Evolutionary conservation across 2,113 vertebrate genomes (phyloP).

Genomic region (Anarrhichthys ocellatus): DNA sequence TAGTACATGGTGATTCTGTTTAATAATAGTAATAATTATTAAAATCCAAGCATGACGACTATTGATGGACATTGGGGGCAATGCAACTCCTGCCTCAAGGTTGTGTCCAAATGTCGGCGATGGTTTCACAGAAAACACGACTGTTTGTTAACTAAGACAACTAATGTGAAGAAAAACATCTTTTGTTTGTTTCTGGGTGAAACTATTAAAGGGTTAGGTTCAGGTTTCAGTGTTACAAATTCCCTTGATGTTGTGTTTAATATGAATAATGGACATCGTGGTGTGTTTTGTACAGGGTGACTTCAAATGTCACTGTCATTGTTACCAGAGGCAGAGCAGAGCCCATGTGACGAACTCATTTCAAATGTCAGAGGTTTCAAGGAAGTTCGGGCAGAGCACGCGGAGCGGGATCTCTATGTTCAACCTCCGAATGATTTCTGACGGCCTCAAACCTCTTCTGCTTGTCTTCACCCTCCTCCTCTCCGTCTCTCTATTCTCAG

Average conservation of each 20-base stretch:
- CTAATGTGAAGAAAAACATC: not conserved
- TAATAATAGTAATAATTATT: not conserved
- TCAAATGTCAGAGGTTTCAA: conserved; percentile 42
- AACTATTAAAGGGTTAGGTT: too few species aligned
- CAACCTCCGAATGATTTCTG: not conserved
- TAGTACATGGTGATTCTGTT: not conserved
- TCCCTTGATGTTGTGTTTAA: not conserved
- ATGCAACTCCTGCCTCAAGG: not conserved
- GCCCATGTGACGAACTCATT: conserved; percentile 1
- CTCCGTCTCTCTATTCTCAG: conserved; percentile 72
- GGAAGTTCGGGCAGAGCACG: conserved; percentile 5
- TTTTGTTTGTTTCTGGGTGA: not conserved
- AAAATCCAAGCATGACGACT: too few species aligned
- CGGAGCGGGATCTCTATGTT: conserved; percentile 4
- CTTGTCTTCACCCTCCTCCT: not conserved
- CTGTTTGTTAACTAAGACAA: not conserved
- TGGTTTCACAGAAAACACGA: not conserved
- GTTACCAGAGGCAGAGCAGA: not conserved
- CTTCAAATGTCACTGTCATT: conserved; percentile 29
- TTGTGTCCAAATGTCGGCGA: not conserved
- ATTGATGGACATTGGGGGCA: not conserved
- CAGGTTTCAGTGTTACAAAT: not conserved
- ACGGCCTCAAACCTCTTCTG: conserved; percentile 25
- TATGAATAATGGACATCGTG: not conserved
- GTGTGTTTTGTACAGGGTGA: conserved; percentile 13